Percentiles rank a stretch among this genome's conserved stretches.
Conservation (phyloP, 2,113 vertebrate genomes). For the Corapipo altera region DNA sequence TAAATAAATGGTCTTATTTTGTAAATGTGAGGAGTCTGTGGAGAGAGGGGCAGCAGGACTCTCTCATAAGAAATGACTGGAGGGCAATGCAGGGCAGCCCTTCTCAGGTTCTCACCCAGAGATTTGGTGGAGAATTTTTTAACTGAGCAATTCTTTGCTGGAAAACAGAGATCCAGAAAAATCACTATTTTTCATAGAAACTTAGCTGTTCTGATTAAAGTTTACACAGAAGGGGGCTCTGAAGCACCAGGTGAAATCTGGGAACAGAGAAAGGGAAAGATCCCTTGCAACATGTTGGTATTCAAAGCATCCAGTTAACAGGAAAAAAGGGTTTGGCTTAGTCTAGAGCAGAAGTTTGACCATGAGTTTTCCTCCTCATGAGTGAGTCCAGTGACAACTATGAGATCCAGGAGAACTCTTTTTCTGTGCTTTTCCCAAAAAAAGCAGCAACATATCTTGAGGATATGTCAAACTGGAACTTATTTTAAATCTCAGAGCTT, state of each 20-base stretch:
- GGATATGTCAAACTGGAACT: neutral
- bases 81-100: neutral
- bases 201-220: neutral
- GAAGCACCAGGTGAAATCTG: neutral
- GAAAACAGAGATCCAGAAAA: neutral
- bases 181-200: neutral
- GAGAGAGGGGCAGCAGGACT: neutral
- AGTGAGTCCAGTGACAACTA: neutral
- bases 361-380: neutral
- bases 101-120: neutral
- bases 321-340: neutral
- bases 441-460: neutral
- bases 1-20: neutral
- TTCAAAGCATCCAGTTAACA: neutral
- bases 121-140: neutral
- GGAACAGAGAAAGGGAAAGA: neutral
- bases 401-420: neutral
- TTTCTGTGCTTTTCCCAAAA: neutral
- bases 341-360: neutral
- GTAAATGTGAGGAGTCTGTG: neutral
- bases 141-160: neutral
- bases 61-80: neutral
- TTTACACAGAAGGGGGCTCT: neutral
- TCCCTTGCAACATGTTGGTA: neutral
- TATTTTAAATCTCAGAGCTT: neutral